Evolutionary conservation across 2,113 vertebrate species (phyloP).

Genomic region (Vulpes ferrilata): DNA sequence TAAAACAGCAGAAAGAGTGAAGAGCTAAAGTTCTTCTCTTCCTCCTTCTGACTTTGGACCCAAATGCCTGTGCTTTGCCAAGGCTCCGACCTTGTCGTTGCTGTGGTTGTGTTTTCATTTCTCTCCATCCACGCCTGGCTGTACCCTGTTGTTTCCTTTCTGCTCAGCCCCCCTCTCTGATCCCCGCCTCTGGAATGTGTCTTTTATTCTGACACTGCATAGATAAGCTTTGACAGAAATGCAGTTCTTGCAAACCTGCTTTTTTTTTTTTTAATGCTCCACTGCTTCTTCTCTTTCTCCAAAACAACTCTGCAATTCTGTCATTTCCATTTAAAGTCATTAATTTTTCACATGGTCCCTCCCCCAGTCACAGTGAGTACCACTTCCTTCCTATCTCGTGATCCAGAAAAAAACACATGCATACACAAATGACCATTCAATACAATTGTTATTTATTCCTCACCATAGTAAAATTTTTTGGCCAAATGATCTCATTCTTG

Average conservation of each 20-base stretch:
- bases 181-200: background rate
- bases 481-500: slow-evolving; percentile 78
- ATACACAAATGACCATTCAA: slow-evolving; percentile 62
- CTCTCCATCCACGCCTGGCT: background rate
- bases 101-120: background rate
- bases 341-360: slow-evolving; percentile 56
- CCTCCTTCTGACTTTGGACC: background rate
- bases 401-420: slow-evolving; percentile 51
- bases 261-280: slow-evolving; percentile 33
- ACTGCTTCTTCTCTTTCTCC: slow-evolving; percentile 59
- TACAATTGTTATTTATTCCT: slow-evolving; percentile 66
- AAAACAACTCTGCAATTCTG: slow-evolving; percentile 53
- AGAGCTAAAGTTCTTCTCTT: background rate
- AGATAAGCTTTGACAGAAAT: slow-evolving; percentile 66
- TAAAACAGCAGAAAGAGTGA: background rate
- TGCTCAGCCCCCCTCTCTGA: background rate
- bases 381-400: slow-evolving; percentile 70
- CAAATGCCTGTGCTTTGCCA: background rate
- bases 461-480: slow-evolving; percentile 38
- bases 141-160: background rate
- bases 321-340: slow-evolving; percentile 71
- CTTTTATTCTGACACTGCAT: slow-evolving; percentile 36
- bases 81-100: slow-evolving; percentile 2
- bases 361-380: background rate
- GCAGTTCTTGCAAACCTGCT: slow-evolving; percentile 44